Conservation (phyloP, 2,113 vertebrate genomes). For the Sinosuthora webbiana region DNA sequence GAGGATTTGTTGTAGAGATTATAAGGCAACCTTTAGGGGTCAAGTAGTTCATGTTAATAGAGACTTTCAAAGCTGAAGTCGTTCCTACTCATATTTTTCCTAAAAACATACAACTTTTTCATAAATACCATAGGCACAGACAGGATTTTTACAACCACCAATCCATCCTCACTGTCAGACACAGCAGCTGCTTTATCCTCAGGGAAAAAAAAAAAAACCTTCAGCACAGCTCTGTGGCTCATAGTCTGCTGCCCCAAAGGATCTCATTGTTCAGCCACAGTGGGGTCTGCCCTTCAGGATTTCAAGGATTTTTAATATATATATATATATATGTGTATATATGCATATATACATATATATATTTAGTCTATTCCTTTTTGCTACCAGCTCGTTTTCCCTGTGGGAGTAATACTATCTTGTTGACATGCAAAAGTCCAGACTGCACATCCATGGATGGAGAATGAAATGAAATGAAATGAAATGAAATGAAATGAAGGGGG, state of each 20-base stretch:
- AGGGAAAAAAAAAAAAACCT: background rate
- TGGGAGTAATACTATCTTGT: background rate
- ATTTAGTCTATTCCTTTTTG: background rate
- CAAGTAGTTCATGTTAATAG: background rate
- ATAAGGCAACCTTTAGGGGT: slow-evolving; percentile 43
- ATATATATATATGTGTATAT: background rate
- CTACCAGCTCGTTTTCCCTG: background rate
- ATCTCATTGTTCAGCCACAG: background rate
- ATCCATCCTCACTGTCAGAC: background rate
- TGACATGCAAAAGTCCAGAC: slow-evolving; percentile 5
- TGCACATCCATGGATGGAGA: background rate
- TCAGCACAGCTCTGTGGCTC: background rate
- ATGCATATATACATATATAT: background rate
- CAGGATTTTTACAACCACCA: slow-evolving; percentile 17
- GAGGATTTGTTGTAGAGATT: background rate
- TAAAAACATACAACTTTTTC: background rate
- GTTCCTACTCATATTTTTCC: background rate
- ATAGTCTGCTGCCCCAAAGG: background rate
- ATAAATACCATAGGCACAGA: slow-evolving; percentile 45
- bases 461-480: too few relatives aligned
- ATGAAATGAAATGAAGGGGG: background rate
- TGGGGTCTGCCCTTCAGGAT: background rate
- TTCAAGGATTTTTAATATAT: background rate
- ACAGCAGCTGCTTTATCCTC: slow-evolving; percentile 11
- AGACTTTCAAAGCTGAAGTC: slow-evolving; percentile 12